These are phyloP conservation scores for Chlorospingus semifuscus DNA, from an alignment of 2,797 vertebrate species.

Conservation along the genomic window DNA sequence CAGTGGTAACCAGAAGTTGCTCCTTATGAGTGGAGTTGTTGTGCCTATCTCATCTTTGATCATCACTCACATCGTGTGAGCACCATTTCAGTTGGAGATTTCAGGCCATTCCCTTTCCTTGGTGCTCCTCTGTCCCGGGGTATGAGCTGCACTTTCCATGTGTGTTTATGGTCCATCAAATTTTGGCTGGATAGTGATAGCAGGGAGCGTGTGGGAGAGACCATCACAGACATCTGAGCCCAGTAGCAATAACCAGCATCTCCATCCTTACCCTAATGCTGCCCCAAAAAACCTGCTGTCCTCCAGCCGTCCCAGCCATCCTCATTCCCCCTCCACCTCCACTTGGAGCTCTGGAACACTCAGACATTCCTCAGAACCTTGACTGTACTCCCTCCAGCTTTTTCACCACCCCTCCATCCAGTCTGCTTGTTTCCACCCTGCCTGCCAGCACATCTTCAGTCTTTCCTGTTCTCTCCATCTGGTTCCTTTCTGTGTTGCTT, in stretches of 20 bases:
- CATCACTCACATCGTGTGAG: rapidly evolving
- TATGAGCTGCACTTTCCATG: not conserved
- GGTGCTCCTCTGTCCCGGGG: not conserved
- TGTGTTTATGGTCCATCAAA: not conserved
- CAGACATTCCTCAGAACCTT: not conserved
- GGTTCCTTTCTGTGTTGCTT: not conserved
- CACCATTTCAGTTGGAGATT: not conserved
- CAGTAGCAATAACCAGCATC: not conserved
- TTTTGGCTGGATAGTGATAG: not conserved
- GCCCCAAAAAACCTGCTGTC: not conserved
- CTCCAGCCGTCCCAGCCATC: not conserved
- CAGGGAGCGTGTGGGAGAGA: not conserved
- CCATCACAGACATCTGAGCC: not conserved
- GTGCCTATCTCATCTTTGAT: not conserved
- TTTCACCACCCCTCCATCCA: not conserved
- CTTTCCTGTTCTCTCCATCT: slow-evolving; percentile 12
- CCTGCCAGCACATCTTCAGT: slow-evolving; percentile 38
- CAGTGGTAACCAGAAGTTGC: not conserved
- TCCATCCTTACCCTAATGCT: not conserved
- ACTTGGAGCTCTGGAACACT: not conserved
- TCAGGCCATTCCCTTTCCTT: rapidly evolving
- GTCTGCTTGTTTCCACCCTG: slow-evolving; percentile 40
- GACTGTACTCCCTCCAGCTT: not conserved
- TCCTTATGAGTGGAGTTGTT: not conserved
- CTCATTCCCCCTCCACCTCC: not conserved